Percentiles rank a stretch among this genome's conserved stretches.
phyloP scores from a whole-genome alignment of 2,113 vertebrate genomes.

The Pantherophis guttatus region DNA sequence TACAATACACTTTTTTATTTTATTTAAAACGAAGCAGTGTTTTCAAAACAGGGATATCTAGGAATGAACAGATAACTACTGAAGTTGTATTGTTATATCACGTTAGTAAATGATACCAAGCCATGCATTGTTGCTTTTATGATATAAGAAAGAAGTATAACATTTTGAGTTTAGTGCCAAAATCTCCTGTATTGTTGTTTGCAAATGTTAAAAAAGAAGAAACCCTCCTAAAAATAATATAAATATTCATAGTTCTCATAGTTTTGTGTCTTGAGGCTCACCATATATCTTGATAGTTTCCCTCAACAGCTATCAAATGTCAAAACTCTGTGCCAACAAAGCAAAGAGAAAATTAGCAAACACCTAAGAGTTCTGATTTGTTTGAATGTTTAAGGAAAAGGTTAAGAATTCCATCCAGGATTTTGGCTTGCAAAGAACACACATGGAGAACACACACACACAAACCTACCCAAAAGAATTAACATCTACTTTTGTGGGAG shows the following conservation, averaged over 20 bases:
- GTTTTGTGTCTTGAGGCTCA: constrained; percentile 11
- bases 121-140: neutral
- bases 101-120: neutral
- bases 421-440: neutral
- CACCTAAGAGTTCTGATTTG: neutral
- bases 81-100: neutral
- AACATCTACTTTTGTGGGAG: neutral
- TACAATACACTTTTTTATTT: neutral
- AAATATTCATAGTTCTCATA: neutral
- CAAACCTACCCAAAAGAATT: neutral
- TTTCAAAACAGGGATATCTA: neutral
- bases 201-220: neutral
- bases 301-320: constrained; percentile 47
- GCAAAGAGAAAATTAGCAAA: neutral
- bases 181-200: neutral
- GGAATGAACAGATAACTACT: neutral
- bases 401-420: neutral
- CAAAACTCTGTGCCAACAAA: neutral
- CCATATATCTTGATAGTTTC: constrained; percentile 47
- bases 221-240: neutral
- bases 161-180: neutral
- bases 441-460: neutral
- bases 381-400: neutral
- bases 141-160: neutral
- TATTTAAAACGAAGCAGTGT: neutral